phyloP scores from a whole-genome alignment of 2,888 invertebrate species.

The Noctua comes region DNA sequence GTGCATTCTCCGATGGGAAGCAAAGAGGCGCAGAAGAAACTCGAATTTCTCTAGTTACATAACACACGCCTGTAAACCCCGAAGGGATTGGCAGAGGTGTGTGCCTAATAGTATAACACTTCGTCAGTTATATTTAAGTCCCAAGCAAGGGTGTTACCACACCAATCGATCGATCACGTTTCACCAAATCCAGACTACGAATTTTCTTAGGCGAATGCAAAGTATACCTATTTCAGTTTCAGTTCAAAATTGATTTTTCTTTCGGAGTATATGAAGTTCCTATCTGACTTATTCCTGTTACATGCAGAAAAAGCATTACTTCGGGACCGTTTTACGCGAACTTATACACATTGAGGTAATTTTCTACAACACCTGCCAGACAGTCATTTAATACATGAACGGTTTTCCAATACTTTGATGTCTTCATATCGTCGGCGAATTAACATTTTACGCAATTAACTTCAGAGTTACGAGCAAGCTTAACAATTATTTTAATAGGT shows the following conservation, averaged over 20 bases:
- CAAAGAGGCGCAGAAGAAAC: background rate
- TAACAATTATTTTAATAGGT: conserved; percentile 21
- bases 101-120: no score
- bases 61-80: no score
- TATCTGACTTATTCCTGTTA: background rate
- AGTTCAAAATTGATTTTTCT: background rate
- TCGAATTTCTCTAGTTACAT: background rate
- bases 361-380: conserved; percentile 56
- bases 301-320: background rate
- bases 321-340: background rate
- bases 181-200: background rate
- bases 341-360: conserved; percentile 41
- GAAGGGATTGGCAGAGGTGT: no score
- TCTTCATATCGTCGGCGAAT: conserved; percentile 55
- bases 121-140: no score
- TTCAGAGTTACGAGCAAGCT: conserved; percentile 37
- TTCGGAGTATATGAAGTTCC: background rate
- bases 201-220: background rate
- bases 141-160: no score
- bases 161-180: no score
- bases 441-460: conserved; percentile 58
- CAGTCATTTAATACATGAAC: conserved; percentile 73
- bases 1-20: background rate
- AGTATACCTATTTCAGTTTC: background rate
- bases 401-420: conserved; percentile 73